Base-by-base conservation (phyloP, 2,888 invertebrate genomes). In the Eueremaeus valkanovi region DNA sequence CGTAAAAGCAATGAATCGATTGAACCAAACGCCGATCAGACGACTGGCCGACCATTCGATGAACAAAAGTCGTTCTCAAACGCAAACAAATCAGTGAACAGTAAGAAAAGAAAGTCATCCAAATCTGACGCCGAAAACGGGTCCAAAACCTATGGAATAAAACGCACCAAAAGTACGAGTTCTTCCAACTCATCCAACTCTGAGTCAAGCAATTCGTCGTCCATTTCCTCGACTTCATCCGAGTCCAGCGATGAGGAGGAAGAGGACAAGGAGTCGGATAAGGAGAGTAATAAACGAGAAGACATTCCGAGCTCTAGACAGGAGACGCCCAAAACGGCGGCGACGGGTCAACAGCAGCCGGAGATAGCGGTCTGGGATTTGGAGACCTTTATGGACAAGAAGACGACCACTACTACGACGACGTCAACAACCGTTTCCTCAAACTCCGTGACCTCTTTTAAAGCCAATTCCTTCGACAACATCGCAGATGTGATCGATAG, bases 141-240 rank as follows among this genome's bases (percentile, higher is more conserved):
- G 33, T 24, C 36, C 29, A 73, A 73, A 73, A 36, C 24, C 55
- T 31, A 21, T 51, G 51, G 72, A 49, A 72, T 40, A 66, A 70
- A 70, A 70, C 70, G 27, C 42, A 27, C 42, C 27, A 24, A 29
- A 70, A 70, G 70, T 70, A 70, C 75, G 21, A 72, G 75, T 58
- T 75, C 75, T 40, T 75, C 75, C n/a, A 42, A 68, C 31, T 75
- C 75, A 24, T 72, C 75, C n/a, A 58, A 61, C 27, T 74, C 74
- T 21, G n/a, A n/a, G n/a, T 75, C 75, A 24, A 72, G 70, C 16
- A 72, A 66, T 49, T 75, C 75, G 36, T 49, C 73, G 16, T 72
- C 72, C 16, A 58, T 49, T 40, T 63, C 63, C 27, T 72, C 75
- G 27, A 72, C 75, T 13, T 75, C 74, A 8, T 74, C 75, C 8